Evolutionary conservation across 2,888 invertebrate species (phyloP).

Genomic region (Mallateleia sp.): DNA sequence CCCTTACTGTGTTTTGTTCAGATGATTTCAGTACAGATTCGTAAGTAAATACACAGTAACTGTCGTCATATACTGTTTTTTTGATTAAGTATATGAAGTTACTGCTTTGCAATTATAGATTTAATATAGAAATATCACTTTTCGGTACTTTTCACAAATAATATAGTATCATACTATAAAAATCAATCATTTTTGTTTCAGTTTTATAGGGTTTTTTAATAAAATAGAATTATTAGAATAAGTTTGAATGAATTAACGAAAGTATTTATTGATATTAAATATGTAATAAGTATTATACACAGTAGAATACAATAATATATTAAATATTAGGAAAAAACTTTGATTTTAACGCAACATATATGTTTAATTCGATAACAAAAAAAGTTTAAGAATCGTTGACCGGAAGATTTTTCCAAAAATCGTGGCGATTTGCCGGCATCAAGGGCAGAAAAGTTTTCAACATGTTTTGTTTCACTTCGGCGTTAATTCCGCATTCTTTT

Average conservation of each 20-base stretch:
- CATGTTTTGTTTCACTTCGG: constrained; percentile 12
- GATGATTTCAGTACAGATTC: constrained; percentile 2
- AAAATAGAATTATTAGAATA: too few relatives aligned
- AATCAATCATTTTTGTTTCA: too few relatives aligned
- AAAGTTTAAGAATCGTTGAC: background rate
- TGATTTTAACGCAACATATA: too few relatives aligned
- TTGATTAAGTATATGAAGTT: constrained; percentile 1
- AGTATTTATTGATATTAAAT: too few relatives aligned
- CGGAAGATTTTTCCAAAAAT: constrained; percentile 32
- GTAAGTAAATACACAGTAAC: constrained; percentile 18
- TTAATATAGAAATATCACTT: too few relatives aligned
- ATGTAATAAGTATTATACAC: too few relatives aligned
- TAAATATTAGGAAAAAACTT: too few relatives aligned
- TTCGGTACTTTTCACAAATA: too few relatives aligned
- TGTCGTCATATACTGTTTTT: background rate
- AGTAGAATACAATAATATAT: background rate
- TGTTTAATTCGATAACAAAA: too few relatives aligned
- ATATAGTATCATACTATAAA: too few relatives aligned
- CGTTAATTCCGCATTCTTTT: constrained; percentile 3
- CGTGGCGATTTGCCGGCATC: constrained; percentile 38
- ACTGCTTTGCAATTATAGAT: constrained; percentile 10
- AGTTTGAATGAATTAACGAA: too few relatives aligned
- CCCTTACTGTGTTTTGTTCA: background rate
- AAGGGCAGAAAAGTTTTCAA: constrained; percentile 30
- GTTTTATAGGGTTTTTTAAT: too few relatives aligned